Base-by-base conservation (phyloP, 2,113 vertebrate species). In the Equus quagga region DNA sequence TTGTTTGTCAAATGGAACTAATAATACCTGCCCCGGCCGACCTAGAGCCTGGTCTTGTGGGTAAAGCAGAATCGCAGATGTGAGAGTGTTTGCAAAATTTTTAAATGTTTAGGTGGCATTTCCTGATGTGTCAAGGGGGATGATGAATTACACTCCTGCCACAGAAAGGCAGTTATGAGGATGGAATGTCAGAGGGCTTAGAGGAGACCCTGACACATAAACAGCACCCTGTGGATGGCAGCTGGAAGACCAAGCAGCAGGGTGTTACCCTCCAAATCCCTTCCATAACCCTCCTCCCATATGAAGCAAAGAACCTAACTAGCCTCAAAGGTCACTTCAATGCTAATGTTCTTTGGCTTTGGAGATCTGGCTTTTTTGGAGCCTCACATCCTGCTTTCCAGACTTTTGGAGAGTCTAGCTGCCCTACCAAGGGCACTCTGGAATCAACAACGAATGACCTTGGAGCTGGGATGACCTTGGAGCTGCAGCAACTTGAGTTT, bases 21-120 rank as follows among this genome's bases (percentile, higher is more conserved):
- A 51, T 51, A 69, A 79, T 83, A 87, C 41, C 56, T 87, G 21
- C 44, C 36, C 26, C 31, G 11, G 58, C 18, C 15, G 49, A 58
- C 81, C 60, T 96, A 31, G 31, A 60, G 4, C 65, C 54, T 69
- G 13, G 54, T 67, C 31, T 19, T 51, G 5, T 54, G 41, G 24
- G 6, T 75, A 24, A 84, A 86, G 86, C 46, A n/a, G 84, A 80
- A 70, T 51, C 33, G 65, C 64, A 91, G 41, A 67, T 73, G 28
- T 33, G 80, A 64, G 86, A 44, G n/a, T 89, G 73, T 88, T 62
- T 76, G 44, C 90, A 65, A 83, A 81, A 79, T 54, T 91, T 64
- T 79, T 51, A 76, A 87, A 81, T 69, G 36, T 80, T 75, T 83
- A 67, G 14, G 60, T 62, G 13, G 46, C 15, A 6, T 64, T 91